Base-by-base conservation (phyloP, 2,888 invertebrate species). In the Homarus gammarus region DNA sequence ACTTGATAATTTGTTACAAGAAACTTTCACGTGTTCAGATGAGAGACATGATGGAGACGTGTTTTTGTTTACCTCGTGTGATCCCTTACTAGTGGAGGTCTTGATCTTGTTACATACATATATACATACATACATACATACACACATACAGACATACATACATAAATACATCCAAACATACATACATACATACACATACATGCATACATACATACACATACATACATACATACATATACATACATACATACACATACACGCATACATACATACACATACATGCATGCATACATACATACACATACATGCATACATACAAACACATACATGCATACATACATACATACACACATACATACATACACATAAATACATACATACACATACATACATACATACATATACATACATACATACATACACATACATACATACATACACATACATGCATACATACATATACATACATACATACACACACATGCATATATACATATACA, bases 181-280 rank as follows among this genome's bases (percentile, higher is more conserved):
- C 73, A 73, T 38, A 73, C 73, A 73, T 38, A 73, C 73, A 73
- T 38, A 73, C 36, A 72, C 72, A 72, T 72, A 72, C 72, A 72
- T 72, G 72, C 72, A 72, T 72, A 72, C 72, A 72, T 72, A 72
- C 72, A 72, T 33, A 72, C 68, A 72, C 72, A 38, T 27, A 38
- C 73, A 73, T 27, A n/a, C 72, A 56, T 8, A 56, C 56, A 56
- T 22, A 73, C 38, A 38, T 27, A 31, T 72, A 73, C 38, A 73
- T 27, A 73, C 38, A 73, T 27, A 38, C 38, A 72, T 36, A 72
- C 31, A 72, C 31, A 72, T 36, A 72, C 31, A 72, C 27, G 27
- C 38, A 73, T 40, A 73, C 38, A 73, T 27, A 73, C 38, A 73
- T 27, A 73, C 38, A 38, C 38, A 73, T 27, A 38, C 38, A 38